A percentile compares a stretch with the other conserved stretches of the same genome.
phyloP scores from a whole-genome alignment of 2,113 vertebrate species.

The Eira barbara region DNA sequence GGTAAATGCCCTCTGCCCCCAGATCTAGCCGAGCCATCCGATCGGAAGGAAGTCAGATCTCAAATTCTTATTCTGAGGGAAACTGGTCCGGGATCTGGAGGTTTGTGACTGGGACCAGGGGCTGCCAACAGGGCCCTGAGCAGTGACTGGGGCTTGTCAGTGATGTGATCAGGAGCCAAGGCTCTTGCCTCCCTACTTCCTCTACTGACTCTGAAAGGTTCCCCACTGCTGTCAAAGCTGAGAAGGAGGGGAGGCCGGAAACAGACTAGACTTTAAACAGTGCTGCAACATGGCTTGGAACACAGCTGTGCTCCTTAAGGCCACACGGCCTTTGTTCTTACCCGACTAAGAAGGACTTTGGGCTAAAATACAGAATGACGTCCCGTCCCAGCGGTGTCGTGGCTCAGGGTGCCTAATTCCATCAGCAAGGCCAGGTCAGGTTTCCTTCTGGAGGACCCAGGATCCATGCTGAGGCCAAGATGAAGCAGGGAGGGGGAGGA shows the following conservation, averaged over 20 bases:
- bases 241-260: neutral
- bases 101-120: neutral
- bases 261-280: neutral
- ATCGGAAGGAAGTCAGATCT: neutral
- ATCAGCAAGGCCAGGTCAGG: neutral
- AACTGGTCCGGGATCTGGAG: neutral
- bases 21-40: neutral
- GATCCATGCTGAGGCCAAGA: neutral
- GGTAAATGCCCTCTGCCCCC: neutral
- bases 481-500: neutral
- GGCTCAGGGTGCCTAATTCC: neutral
- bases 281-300: neutral
- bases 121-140: neutral
- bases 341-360: neutral
- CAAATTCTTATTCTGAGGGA: neutral
- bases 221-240: neutral
- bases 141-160: neutral
- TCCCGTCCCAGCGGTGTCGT: accelerated
- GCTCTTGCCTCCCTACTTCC: neutral
- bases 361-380: neutral
- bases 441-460: constrained; percentile 2
- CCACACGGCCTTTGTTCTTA: neutral
- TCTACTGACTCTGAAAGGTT: neutral
- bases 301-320: neutral
- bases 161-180: accelerated